These are phyloP conservation scores for Pseudotriccus pelzelni DNA, from an alignment of 2,797 vertebrate genomes.

Conservation along the genomic window DNA sequence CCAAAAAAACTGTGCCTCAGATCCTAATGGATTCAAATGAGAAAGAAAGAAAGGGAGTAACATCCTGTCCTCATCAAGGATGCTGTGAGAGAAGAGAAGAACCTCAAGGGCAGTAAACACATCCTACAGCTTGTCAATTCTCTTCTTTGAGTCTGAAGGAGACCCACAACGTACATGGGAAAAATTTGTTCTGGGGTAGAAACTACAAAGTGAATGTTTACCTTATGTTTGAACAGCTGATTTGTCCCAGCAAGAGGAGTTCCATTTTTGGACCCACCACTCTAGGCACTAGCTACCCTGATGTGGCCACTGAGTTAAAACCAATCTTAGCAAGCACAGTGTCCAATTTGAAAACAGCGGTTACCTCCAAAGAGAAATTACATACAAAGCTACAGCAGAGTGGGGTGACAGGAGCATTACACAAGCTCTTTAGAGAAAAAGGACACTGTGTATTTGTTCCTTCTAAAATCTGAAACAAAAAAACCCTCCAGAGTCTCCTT, in stretches of 20 bases:
- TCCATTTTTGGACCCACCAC: neutral
- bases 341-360: neutral
- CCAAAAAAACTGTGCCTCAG: neutral
- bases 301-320: neutral
- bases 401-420: neutral
- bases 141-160: neutral
- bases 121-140: neutral
- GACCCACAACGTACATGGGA: neutral
- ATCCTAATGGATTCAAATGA: neutral
- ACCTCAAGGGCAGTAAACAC: neutral
- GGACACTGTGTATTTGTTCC: neutral
- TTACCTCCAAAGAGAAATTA: neutral
- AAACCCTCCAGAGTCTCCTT: neutral
- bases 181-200: neutral
- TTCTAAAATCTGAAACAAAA: neutral
- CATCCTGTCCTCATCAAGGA: neutral
- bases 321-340: fast-evolving
- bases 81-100: neutral
- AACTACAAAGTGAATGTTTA: neutral
- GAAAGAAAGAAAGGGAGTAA: neutral
- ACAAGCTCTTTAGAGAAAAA: neutral
- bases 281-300: neutral
- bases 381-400: neutral
- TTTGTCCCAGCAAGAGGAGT: neutral
- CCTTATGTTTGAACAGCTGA: neutral